These are phyloP conservation scores for Clivina fossor DNA, from an alignment of 2,888 invertebrate genomes.

Conservation along the genomic window DNA sequence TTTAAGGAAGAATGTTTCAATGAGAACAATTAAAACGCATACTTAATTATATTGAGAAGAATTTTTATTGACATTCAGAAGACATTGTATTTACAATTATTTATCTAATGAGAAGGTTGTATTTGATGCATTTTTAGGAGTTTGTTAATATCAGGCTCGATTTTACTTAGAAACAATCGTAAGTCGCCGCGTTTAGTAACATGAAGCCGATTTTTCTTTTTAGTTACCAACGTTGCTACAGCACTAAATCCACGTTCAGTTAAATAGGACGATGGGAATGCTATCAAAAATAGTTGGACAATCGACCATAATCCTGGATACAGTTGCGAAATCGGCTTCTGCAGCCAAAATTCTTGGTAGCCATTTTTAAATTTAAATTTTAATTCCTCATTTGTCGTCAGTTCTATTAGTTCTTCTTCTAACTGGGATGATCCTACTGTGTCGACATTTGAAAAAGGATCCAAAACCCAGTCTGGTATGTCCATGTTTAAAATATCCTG, in stretches of 20 bases:
- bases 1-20: too few relatives aligned
- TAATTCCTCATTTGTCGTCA: constrained; percentile 40
- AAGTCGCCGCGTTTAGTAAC: constrained; percentile 13
- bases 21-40: too few relatives aligned
- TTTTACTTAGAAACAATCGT: constrained; percentile 13
- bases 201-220: constrained; percentile 3
- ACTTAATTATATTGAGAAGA: too few relatives aligned
- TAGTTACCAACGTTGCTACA: neutral
- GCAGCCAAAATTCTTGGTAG: constrained; percentile 38
- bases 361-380: constrained; percentile 39
- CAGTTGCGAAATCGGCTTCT: constrained; percentile 32
- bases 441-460: constrained; percentile 41
- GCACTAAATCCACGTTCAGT: constrained; percentile 10
- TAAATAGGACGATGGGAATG: constrained; percentile 10
- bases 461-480: constrained; percentile 40
- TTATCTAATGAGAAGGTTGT: constrained; percentile 1
- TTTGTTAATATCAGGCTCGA: constrained; percentile 27
- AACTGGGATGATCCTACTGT: constrained; percentile 36
- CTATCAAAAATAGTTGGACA: constrained; percentile 1
- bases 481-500: constrained; percentile 39
- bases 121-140: constrained; percentile 7
- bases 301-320: constrained; percentile 2
- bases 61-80: too few relatives aligned
- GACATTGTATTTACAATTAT: too few relatives aligned
- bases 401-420: constrained; percentile 41